These are phyloP conservation scores for Dendronephthya gigantea DNA, from an alignment of 64 coral and sea anemone genomes.

Conservation along the genomic window DNA sequence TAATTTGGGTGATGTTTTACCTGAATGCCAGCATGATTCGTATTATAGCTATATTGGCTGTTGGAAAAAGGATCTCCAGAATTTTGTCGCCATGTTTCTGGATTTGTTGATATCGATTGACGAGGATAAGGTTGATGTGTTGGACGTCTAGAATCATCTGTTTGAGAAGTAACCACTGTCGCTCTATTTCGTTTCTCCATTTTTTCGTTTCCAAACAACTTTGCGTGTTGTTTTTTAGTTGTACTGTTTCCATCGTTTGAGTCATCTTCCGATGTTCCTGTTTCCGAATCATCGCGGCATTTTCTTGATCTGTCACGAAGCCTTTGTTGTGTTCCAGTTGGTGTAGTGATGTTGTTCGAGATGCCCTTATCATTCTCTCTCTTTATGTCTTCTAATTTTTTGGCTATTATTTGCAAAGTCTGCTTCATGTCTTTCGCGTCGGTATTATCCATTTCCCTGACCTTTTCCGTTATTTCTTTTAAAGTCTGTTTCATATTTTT, in stretches of 20 bases:
- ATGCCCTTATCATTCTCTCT: not conserved
- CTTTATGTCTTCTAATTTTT: not conserved
- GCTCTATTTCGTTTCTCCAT: not conserved
- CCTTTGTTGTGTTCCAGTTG: not conserved
- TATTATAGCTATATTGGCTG: not conserved
- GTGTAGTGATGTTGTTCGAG: not conserved
- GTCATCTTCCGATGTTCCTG: not conserved
- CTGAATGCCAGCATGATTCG: not conserved
- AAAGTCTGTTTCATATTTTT: not conserved
- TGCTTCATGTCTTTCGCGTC: too few species aligned
- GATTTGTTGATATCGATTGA: not conserved
- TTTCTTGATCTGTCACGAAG: not conserved
- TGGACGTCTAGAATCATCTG: not conserved
- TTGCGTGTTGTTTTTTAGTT: too few species aligned
- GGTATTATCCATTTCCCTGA: not conserved
- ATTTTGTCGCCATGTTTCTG: not conserved
- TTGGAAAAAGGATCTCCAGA: not conserved
- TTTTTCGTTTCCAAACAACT: not conserved
- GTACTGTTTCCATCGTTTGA: not conserved
- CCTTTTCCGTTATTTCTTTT: not conserved
- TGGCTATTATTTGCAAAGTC: too few species aligned
- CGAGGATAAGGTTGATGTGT: not conserved
- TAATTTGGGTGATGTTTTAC: not conserved
- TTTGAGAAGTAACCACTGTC: not conserved
- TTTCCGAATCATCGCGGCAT: not conserved